Conservation (phyloP, 2,888 invertebrate species). For the Ichneumoninae sp. region DNA sequence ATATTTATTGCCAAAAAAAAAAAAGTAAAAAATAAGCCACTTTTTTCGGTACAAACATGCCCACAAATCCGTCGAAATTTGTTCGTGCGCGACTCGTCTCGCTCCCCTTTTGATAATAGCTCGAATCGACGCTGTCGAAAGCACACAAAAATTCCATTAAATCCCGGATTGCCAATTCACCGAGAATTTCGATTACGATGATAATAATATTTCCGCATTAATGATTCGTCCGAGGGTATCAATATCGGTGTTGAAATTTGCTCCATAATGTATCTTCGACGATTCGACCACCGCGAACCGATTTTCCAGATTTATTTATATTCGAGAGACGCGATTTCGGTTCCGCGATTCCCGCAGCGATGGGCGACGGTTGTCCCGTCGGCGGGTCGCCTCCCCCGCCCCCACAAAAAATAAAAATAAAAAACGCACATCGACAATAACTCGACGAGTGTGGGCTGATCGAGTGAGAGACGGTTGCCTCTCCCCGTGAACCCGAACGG, state of each 20-base stretch:
- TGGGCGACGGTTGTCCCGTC: slow-evolving; percentile 58
- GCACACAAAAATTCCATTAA: not conserved
- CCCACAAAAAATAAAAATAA: not conserved
- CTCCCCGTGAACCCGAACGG: slow-evolving; percentile 18
- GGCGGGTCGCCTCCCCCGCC: slow-evolving; percentile 9
- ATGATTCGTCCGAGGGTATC: slow-evolving; percentile 37
- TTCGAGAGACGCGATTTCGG: slow-evolving; percentile 32
- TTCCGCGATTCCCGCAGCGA: slow-evolving; percentile 6
- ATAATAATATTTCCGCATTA: slow-evolving; percentile 42
- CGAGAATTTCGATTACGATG: slow-evolving; percentile 23
- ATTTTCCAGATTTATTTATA: slow-evolving; percentile 56
- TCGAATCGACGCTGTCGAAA: not conserved
- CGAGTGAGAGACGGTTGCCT: slow-evolving; percentile 2
- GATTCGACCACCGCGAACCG: slow-evolving; percentile 40
- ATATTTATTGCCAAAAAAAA: not conserved
- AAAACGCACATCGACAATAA: slow-evolving; percentile 48
- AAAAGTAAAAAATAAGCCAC: not conserved
- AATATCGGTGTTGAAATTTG: slow-evolving; percentile 43
- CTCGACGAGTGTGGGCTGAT: slow-evolving; percentile 52
- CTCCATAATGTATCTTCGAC: not conserved
- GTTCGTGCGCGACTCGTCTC: slow-evolving; percentile 24
- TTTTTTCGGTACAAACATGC: not conserved
- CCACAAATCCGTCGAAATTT: slow-evolving; percentile 19
- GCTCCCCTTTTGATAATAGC: not conserved
- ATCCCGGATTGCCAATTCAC: not conserved